phyloP scores from a whole-genome alignment of 2,888 invertebrate genomes.

The Temnothorax ravouxi region DNA sequence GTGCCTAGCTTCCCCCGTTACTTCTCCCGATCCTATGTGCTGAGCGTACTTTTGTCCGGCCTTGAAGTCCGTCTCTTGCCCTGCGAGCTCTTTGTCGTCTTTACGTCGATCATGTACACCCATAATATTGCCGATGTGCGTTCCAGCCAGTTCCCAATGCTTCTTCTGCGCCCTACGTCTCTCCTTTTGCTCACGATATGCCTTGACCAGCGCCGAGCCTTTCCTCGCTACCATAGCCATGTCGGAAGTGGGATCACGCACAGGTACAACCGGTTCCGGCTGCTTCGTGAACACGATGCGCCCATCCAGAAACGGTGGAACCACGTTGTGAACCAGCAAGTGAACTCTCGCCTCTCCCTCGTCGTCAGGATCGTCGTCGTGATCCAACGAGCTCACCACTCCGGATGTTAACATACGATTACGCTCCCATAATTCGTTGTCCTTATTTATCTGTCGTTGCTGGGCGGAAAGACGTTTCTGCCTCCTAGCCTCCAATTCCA shows the following conservation, averaged over 20 bases:
- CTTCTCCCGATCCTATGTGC: constrained; percentile 92
- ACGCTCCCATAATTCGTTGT: constrained; percentile 99
- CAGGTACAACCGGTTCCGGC: constrained; percentile 99
- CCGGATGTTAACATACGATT: constrained; percentile 99
- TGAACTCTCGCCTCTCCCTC: constrained; percentile 98
- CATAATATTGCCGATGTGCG: constrained; percentile 98
- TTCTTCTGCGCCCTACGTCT: constrained; percentile 98
- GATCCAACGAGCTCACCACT: constrained; percentile 95
- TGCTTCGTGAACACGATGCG: constrained; percentile 99
- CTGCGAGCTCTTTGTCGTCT: constrained; percentile 89
- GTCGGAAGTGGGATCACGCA: constrained; percentile 98
- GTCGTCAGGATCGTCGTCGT: constrained; percentile 98
- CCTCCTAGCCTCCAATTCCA: constrained; percentile 95
- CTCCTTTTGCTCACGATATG: constrained; percentile 98
- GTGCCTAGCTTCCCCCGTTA: constrained; percentile 91
- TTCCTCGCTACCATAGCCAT: constrained; percentile 98
- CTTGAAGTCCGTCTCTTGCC: constrained; percentile 91
- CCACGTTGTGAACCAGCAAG: constrained; percentile 98
- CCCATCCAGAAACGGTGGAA: constrained; percentile 98
- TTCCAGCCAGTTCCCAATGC: constrained; percentile 99
- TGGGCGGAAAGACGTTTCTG: constrained; percentile 98
- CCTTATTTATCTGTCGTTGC: constrained; percentile 98
- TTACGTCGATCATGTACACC: constrained; percentile 91
- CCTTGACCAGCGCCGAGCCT: constrained; percentile 96
- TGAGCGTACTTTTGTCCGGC: constrained; percentile 98